Evolutionary conservation across 2,888 invertebrate species (phyloP).

Genomic region (Ichneumon xanthorius): DNA sequence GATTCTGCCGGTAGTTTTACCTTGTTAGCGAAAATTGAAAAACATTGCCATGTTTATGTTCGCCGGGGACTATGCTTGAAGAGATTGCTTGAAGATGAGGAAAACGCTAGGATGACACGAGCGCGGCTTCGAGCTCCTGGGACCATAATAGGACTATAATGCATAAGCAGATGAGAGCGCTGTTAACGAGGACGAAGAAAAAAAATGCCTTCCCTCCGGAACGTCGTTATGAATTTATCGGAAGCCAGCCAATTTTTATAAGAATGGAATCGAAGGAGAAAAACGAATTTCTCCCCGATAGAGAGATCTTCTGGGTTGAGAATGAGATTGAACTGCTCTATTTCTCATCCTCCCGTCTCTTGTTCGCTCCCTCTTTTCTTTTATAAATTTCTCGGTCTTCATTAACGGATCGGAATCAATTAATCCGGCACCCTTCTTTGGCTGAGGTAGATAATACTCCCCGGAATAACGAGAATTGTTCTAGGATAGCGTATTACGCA

Average conservation of each 20-base stretch:
- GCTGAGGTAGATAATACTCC: slow-evolving; percentile 29
- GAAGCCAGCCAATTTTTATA: slow-evolving; percentile 34
- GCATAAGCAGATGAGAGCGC: slow-evolving; percentile 8
- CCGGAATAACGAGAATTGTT: slow-evolving; percentile 54
- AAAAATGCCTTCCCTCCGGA: slow-evolving; percentile 11
- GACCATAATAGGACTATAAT: slow-evolving; percentile 1
- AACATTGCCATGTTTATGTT: slow-evolving; percentile 76
- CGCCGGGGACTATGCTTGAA: slow-evolving; percentile 48
- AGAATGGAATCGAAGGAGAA: slow-evolving; percentile 29
- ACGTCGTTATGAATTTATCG: slow-evolving; percentile 43
- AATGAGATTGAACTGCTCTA: slow-evolving; percentile 43
- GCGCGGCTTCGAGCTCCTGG: not conserved
- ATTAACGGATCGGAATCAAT: slow-evolving; percentile 64
- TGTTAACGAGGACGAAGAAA: slow-evolving; percentile 11
- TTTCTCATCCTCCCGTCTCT: slow-evolving; percentile 12
- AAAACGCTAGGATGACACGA: slow-evolving; percentile 8
- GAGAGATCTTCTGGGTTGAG: slow-evolving; percentile 10
- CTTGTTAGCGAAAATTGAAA: slow-evolving; percentile 77
- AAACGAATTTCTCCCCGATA: slow-evolving; percentile 17
- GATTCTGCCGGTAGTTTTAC: slow-evolving; percentile 67
- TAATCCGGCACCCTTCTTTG: slow-evolving; percentile 48
- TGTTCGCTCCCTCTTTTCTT: slow-evolving; percentile 11
- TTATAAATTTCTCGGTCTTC: slow-evolving; percentile 44
- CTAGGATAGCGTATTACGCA: slow-evolving; percentile 2
- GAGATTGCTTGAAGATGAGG: slow-evolving; percentile 35